Evolutionary conservation across 2,113 vertebrate species (phyloP).

Genomic region (Gambusia affinis): DNA sequence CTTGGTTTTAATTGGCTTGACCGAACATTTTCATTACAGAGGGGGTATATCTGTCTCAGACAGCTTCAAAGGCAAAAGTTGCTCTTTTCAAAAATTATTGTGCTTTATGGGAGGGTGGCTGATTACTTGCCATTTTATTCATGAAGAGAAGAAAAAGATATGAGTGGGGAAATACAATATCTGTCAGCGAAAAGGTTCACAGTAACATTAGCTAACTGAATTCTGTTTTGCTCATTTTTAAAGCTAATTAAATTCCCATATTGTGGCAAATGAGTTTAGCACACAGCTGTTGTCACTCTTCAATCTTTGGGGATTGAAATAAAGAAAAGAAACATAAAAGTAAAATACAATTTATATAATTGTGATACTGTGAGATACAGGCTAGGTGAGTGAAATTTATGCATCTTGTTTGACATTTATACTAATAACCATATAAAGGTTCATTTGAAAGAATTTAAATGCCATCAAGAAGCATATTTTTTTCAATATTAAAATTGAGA

Average conservation of each 20-base stretch:
- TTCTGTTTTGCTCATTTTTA: conserved; percentile 18
- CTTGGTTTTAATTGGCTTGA: conserved; percentile 79
- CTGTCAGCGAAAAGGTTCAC: conserved; percentile 39
- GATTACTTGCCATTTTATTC: conserved; percentile 57
- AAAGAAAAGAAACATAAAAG: neutral
- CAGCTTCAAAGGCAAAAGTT: conserved; percentile 68
- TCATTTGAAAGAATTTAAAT: neutral
- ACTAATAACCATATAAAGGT: neutral
- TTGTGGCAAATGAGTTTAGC: conserved; percentile 28
- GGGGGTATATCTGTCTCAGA: conserved; percentile 62
- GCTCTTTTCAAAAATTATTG: conserved; percentile 62
- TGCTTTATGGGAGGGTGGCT: conserved; percentile 45
- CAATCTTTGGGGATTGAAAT: neutral
- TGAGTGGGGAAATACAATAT: conserved; percentile 51
- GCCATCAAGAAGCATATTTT: no score
- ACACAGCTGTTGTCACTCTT: neutral
- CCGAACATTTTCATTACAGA: conserved; percentile 75
- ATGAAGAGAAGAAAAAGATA: conserved; percentile 41
- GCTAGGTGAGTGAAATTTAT: no score
- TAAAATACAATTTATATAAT: neutral
- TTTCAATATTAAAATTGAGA: no score
- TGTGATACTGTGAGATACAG: no score
- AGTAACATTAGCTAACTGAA: conserved; percentile 4
- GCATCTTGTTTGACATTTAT: no score
- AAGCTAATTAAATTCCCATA: conserved; percentile 28